Evolutionary conservation across 1,140 invertebrate genomes (phyloP).

Genomic region (Telenomus remus): DNA sequence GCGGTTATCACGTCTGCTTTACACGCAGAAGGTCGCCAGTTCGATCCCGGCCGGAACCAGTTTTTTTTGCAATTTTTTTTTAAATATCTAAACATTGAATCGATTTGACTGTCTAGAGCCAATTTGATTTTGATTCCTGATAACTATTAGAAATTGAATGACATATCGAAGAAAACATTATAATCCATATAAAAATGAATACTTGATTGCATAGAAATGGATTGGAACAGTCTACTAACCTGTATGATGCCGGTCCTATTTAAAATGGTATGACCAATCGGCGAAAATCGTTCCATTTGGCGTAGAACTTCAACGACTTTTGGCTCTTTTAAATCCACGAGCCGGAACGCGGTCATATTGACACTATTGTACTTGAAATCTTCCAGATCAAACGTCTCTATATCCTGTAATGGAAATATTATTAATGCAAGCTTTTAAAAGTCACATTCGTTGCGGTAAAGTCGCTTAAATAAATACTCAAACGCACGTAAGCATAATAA

Average conservation of each 20-base stretch:
- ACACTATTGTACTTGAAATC: conserved; percentile 96
- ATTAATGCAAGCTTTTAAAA: conserved; percentile 6
- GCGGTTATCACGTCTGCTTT: conserved; percentile 9
- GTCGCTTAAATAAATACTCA: not conserved
- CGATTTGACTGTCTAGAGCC: too few species aligned
- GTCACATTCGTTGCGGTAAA: not conserved
- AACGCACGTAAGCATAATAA: not conserved
- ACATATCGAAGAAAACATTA: too few species aligned
- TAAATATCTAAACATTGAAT: too few species aligned
- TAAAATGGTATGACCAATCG: conserved; percentile 87
- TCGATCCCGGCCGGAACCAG: conserved; percentile 8
- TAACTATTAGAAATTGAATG: too few species aligned
- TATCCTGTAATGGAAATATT: conserved; percentile 79
- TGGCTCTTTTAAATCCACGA: conserved; percentile 87
- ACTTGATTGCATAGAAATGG: not conserved
- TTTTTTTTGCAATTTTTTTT: not conserved
- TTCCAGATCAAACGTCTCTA: conserved; percentile 93
- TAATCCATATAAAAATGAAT: too few species aligned
- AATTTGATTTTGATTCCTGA: too few species aligned
- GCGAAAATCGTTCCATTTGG: conserved; percentile 92
- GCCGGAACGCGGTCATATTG: conserved; percentile 92
- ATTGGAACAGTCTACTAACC: conserved; percentile 73
- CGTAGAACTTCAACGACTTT: conserved; percentile 85
- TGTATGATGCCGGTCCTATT: conserved; percentile 83
- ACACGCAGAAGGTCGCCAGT: conserved; percentile 8